Evolutionary conservation across 2,888 invertebrate species (phyloP), one percentile per base, ranked within the genome.

Genomic region (Dryobota labecula): DNA sequence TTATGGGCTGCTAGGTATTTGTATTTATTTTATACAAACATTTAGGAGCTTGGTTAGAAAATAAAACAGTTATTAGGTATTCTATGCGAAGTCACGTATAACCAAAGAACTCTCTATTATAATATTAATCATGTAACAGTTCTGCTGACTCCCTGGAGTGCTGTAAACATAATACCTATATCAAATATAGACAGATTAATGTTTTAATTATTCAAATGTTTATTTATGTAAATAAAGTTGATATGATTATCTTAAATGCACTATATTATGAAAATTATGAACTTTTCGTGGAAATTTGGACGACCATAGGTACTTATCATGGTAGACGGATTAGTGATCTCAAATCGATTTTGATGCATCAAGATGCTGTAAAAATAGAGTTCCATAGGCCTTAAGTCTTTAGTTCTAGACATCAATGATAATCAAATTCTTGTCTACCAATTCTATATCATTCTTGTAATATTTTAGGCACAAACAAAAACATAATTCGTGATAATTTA

Each of bases 11-110:
- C 45, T 38, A 27, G 2, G n/a, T n/a, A n/a, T n/a, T n/a, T n/a
- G n/a, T n/a, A n/a, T n/a, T n/a, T n/a, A n/a, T n/a, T n/a, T n/a
- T n/a, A n/a, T n/a, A n/a, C n/a, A 62, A 49, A 27, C 20, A 33
- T 20, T 7, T 43, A 18, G 1, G 13, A 20, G 20, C 11, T 47
- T 20, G 30, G 9, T 33, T 54, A 11, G 8, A 30, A 30, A 54
- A 54, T 30, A 33, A 54, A 30, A 54, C 24, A 11, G 47, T 47
- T n/a, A 9, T n/a, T n/a, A 49, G n/a, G 8, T 57, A 68, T 67
- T 49, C 13, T 27, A 71, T 70, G 68, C 70, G 41, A 60, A 27
- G 69, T 75, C 73, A 78, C 80, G 71, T 78, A 63, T 73, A 64
- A 62, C 71, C 47, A 71, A 60, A 63, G 54, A 30, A 15, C 54